Conservation (phyloP, 2,888 invertebrate species). For the Horisme vitalbata region DNA sequence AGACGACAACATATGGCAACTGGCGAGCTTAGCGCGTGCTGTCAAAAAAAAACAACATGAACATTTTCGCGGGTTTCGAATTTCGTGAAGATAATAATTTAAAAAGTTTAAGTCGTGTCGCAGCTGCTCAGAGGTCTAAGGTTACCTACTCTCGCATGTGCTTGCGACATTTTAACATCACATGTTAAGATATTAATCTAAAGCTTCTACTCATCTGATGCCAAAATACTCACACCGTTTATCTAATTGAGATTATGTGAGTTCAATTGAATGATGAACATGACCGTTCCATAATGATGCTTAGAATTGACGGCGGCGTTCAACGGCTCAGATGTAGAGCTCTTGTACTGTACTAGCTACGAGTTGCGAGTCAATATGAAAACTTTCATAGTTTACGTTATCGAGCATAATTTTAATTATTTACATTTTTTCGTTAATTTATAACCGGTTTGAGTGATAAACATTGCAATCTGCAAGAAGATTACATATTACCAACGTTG, state of each 20-base stretch:
- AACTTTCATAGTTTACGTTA: no score
- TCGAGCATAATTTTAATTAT: no score
- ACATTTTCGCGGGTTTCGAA: slow-evolving; percentile 70
- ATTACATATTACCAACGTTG: no score
- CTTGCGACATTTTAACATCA: slow-evolving; percentile 22
- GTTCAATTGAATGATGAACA: slow-evolving; percentile 26
- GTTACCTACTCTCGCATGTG: slow-evolving; percentile 65
- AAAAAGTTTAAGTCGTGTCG: slow-evolving; percentile 52
- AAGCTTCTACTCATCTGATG: slow-evolving; percentile 13
- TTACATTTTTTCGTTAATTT: no score
- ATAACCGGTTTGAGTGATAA: no score
- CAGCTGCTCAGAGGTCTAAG: slow-evolving; percentile 72
- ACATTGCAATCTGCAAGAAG: no score
- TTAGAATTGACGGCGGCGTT: slow-evolving; percentile 8
- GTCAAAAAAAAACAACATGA: slow-evolving; percentile 51
- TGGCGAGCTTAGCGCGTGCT: slow-evolving; percentile 74
- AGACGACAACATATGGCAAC: slow-evolving; percentile 69
- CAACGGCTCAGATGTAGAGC: slow-evolving; percentile 8
- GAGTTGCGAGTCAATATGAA: no score
- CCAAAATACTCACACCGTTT: slow-evolving; percentile 17
- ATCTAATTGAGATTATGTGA: slow-evolving; percentile 24
- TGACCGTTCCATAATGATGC: slow-evolving; percentile 13
- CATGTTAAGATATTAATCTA: slow-evolving; percentile 15
- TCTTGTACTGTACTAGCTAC: no score
- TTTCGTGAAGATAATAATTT: slow-evolving; percentile 64